These are phyloP conservation scores for Malurus melanocephalus DNA, from an alignment of 2,113 vertebrate genomes.

Conservation along the genomic window DNA sequence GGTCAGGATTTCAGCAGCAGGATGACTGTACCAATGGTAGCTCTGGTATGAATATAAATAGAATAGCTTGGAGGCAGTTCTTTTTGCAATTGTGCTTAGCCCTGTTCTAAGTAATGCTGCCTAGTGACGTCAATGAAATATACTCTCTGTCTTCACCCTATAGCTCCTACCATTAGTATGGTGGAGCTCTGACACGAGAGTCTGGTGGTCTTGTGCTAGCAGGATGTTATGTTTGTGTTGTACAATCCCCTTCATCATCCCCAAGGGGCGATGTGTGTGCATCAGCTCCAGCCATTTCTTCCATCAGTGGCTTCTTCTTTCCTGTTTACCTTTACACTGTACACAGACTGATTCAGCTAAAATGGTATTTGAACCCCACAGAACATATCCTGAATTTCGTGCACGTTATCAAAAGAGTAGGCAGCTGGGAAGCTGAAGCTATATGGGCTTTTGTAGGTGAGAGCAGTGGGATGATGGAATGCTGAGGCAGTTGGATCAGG, in stretches of 20 bases:
- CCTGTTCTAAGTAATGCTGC: slow-evolving; percentile 42
- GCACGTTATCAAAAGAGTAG: neutral
- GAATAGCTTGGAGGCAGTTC: slow-evolving; percentile 50
- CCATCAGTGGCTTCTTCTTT: neutral
- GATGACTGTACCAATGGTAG: slow-evolving; percentile 34
- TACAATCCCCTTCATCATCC: neutral
- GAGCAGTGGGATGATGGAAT: neutral
- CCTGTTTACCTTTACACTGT: neutral
- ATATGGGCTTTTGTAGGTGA: neutral
- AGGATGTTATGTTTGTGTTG: neutral
- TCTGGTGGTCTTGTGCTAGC: neutral
- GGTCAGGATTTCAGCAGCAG: slow-evolving; percentile 45
- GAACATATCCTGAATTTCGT: neutral
- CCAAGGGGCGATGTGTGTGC: neutral
- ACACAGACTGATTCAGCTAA: neutral
- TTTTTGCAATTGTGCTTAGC: slow-evolving; percentile 27
- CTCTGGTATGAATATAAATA: slow-evolving; percentile 49
- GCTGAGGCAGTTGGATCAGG: neutral
- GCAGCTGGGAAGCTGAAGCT: neutral
- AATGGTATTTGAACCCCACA: neutral
- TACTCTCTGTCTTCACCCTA: neutral
- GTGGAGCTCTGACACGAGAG: neutral
- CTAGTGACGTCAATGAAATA: slow-evolving; percentile 21
- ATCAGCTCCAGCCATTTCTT: neutral
- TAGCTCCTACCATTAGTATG: neutral